Base-by-base conservation (phyloP, 2,797 vertebrate species). In the Huso huso region DNA sequence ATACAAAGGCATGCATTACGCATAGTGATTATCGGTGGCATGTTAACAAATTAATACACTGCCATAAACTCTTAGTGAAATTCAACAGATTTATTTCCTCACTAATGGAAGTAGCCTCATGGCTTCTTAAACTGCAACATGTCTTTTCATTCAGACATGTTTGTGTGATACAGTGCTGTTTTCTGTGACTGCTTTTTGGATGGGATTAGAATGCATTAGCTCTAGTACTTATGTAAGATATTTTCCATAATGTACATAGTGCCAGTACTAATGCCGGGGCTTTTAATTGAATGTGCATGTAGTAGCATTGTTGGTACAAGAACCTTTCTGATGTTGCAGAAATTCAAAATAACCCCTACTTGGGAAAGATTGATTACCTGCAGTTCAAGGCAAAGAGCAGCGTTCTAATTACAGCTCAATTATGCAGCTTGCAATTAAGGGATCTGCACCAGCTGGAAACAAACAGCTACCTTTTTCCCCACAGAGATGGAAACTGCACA, bases 381-480 rank as follows among this genome's bases (percentile, higher is more conserved):
- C 23, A 48, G 2, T 8, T 37, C 23, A 18, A 62, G 10, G 48
- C 61, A 62, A 48, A 37, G 48, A 62, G 61, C 61, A 62, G 7
- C 18, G 68, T 1, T 61, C 57, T 74, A 49, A 51, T 82, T 79
- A 73, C 82, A 81, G 82, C 73, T 83, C 72, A 83, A 79, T 84
- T 84, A 78, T 69, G 75, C 73, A 71, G 77, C 82, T 66, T 82
- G 61, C 83, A 83, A 84, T 80, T 79, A 71, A 77, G 83, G 79
- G 83, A 79, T 76, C 74, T 83, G 51, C 62, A 78, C 75, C 78
- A 84, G 75, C 79, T 87, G 81, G 65, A 74, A 69, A 80, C 78
- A 69, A 1, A 71, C 78, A 84, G 76, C 77, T 82, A 78, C 81
- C 64, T 68, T 78, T 80, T 80, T 83, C 80, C 76, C 77, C 75